Conservation (phyloP, 2,888 invertebrate species). For the Epirrhoe tristata region DNA sequence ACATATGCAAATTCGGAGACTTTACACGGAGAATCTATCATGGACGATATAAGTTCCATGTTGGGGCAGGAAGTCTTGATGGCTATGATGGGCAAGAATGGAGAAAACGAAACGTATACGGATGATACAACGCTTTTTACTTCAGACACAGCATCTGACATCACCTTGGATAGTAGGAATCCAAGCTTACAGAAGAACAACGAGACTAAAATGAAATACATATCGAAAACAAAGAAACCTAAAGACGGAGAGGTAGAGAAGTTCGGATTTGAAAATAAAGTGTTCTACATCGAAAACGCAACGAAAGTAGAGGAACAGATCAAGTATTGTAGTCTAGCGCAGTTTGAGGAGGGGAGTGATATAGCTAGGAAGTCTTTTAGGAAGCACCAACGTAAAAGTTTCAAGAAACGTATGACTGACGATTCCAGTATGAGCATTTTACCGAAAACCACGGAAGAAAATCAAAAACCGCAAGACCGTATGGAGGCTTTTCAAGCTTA, state of each 20-base stretch:
- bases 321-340: constrained; percentile 91
- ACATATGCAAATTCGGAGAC: constrained; percentile 89
- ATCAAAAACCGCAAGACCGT: constrained; percentile 50
- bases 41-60: constrained; percentile 92
- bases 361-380: constrained; percentile 92
- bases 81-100: constrained; percentile 87
- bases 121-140: constrained; percentile 89
- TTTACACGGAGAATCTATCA: constrained; percentile 91
- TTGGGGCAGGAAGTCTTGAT: constrained; percentile 88
- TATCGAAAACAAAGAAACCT: constrained; percentile 76
- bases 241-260: constrained; percentile 81
- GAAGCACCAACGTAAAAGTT: constrained; percentile 74
- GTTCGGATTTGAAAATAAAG: constrained; percentile 90
- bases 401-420: constrained; percentile 72
- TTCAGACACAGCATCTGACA: constrained; percentile 82
- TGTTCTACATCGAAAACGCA: constrained; percentile 86
- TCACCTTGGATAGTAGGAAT: constrained; percentile 81
- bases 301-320: constrained; percentile 85
- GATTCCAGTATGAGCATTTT: constrained; percentile 67
- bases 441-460: constrained; percentile 68
- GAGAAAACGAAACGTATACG: constrained; percentile 88
- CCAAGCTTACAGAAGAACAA: constrained; percentile 84
- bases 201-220: constrained; percentile 86
- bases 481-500: constrained; percentile 36
- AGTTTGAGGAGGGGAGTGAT: constrained; percentile 93